These are phyloP conservation scores for Lytechinus pictus DNA, from an alignment of 35 echinoderm and acorn worm species.

Conservation along the genomic window DNA sequence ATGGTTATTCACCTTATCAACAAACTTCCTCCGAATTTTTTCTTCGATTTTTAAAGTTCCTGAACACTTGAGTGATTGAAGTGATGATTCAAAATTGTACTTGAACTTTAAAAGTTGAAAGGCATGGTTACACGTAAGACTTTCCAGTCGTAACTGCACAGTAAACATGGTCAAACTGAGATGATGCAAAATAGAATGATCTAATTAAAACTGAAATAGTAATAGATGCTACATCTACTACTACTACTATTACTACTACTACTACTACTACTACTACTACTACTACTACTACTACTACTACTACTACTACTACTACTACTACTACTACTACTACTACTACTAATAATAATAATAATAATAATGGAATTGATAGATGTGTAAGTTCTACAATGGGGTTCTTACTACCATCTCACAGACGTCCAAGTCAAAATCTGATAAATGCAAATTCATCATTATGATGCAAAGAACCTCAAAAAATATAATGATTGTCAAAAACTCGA, in stretches of 20 bases:
- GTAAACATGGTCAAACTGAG: too few species aligned
- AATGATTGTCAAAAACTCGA: background rate
- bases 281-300: background rate
- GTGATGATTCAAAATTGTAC: background rate
- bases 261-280: background rate
- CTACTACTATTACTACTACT: background rate
- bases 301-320: background rate
- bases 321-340: background rate
- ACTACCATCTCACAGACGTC: background rate
- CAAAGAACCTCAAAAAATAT: background rate
- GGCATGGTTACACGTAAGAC: background rate
- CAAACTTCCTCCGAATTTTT: background rate
- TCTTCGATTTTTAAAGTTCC: background rate
- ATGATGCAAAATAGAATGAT: too few species aligned
- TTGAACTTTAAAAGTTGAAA: constrained; percentile 6
- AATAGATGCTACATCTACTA: background rate
- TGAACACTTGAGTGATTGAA: background rate
- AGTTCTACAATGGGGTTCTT: too few species aligned
- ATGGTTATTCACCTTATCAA: background rate
- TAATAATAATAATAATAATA: background rate
- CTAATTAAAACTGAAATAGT: too few species aligned
- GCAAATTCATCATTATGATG: background rate
- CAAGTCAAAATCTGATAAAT: background rate
- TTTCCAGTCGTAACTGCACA: background rate
- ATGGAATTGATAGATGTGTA: too few species aligned